Evolutionary conservation across 2,888 invertebrate species (phyloP), one percentile per base, ranked within the genome.

Genomic region (Habroteleia sp.): DNA sequence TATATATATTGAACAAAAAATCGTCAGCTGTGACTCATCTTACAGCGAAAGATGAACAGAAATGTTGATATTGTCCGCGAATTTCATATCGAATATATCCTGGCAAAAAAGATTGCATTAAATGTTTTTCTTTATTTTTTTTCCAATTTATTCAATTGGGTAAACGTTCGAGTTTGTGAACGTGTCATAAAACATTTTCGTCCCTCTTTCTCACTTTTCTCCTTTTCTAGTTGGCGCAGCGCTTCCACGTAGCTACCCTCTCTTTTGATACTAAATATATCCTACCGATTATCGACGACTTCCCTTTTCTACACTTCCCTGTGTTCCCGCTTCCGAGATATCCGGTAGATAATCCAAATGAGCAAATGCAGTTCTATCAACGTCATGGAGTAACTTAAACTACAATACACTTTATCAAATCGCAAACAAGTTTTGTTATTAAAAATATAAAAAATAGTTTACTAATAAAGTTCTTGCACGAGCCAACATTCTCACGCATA

Each of bases 201-300:
- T n/a, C n/a, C 25, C 17, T 62, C 8, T 37, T 20, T 11, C 25
- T 29, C 20, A 2, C 1, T 41, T 17, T 23, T 20, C 5, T 35
- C 29, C 1, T 42, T 52, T 31, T 6, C 16, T 20, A 4, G 3
- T n/a, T n/a, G n/a, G n/a, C n/a, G n/a, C n/a, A 6, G n/a, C 42
- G 31, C 46, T 52, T 62, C 42, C 37, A n/a, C 37, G 39, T 29
- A 27, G 17, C 35, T 41, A 46, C 46, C 39, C 65, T 73, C 74
- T 41, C 58, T 56, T 13, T 52, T 42, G 52, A 54, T 66, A 62
- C 66, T 74, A 74, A 62, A 74, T 74, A 74, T 74, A 74, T 48
- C 66, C 74, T 4, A 48, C 66, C 66, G 60, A 74, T 74, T 74
- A 74, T 74, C 74, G 60, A 74, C 62, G 54, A 74, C 74, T 74